A percentile compares a stretch with the other conserved stretches of the same genome.
Conservation (phyloP, 2,888 invertebrate genomes). For the Incurvaria masculella region DNA sequence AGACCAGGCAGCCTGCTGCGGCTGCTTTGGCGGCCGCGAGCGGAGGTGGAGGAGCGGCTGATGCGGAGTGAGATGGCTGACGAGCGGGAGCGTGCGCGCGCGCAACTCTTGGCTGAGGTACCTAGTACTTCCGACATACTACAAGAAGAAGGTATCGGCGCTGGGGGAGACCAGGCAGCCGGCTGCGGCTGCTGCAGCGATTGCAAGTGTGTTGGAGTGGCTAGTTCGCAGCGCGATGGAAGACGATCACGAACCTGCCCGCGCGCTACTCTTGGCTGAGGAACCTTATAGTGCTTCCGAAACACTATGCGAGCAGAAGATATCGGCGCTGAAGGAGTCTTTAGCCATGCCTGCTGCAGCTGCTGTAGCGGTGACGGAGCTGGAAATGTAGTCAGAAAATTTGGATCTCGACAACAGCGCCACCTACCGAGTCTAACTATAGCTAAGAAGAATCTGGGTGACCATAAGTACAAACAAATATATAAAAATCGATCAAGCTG, state of each 20-base stretch:
- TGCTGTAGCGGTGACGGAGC: conserved; percentile 29
- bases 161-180: conserved; percentile 27
- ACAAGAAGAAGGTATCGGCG: conserved; percentile 26
- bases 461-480: no score
- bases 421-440: no score
- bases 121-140: conserved; percentile 17
- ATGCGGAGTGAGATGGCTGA: conserved; percentile 23
- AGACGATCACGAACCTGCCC: conserved; percentile 25
- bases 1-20: conserved; percentile 27
- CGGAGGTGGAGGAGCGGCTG: conserved; percentile 29
- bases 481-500: no score
- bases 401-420: no score
- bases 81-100: conserved; percentile 27
- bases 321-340: conserved; percentile 25
- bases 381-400: no score
- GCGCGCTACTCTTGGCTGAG: conserved; percentile 34
- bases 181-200: conserved; percentile 26
- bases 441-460: no score
- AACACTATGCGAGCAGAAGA: conserved; percentile 27
- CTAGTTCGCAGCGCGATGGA: conserved; percentile 24
- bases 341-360: conserved; percentile 27
- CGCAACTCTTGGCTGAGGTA: conserved; percentile 36
- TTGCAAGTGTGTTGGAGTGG: conserved; percentile 29
- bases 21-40: conserved; percentile 27
- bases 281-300: conserved; percentile 22